Conservation (phyloP, 1,140 invertebrate genomes). For the Lepidurus couesii region DNA sequence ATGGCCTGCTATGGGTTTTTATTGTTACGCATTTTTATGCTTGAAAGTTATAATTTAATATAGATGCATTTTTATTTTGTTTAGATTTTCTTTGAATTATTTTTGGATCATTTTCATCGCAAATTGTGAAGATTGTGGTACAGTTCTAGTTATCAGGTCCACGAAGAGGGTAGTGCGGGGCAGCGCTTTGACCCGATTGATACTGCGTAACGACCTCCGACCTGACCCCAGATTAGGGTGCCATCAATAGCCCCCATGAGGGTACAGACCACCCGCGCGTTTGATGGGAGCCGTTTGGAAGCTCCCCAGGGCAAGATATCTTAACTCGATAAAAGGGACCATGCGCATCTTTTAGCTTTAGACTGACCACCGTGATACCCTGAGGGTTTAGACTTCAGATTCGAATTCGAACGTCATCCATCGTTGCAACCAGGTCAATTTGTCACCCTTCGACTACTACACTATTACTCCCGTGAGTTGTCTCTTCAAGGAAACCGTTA, state of each 20-base stretch:
- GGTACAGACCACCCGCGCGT: not conserved
- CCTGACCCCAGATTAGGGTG: conserved; percentile 1
- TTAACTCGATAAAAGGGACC: too few species aligned
- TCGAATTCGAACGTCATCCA: not conserved
- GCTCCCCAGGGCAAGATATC: too few species aligned
- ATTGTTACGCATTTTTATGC: too few species aligned
- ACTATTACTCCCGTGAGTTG: not conserved
- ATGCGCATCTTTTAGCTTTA: too few species aligned
- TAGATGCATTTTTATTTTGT: too few species aligned
- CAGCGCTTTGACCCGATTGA: not conserved
- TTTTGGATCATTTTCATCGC: too few species aligned
- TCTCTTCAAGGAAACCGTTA: not conserved
- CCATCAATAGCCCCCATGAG: not conserved
- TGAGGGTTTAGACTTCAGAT: not conserved
- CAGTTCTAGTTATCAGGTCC: not conserved
- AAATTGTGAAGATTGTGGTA: too few species aligned
- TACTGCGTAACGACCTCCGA: not conserved
- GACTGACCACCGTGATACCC: too few species aligned
- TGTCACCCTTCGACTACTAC: not conserved
- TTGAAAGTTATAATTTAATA: too few species aligned
- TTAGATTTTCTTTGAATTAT: too few species aligned
- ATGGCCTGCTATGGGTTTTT: too few species aligned
- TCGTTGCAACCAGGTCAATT: conserved; percentile 8
- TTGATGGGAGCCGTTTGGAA: not conserved
- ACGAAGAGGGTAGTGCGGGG: not conserved